Conservation (phyloP, 2,113 vertebrate species). For the Forbesichthys agassizii region DNA sequence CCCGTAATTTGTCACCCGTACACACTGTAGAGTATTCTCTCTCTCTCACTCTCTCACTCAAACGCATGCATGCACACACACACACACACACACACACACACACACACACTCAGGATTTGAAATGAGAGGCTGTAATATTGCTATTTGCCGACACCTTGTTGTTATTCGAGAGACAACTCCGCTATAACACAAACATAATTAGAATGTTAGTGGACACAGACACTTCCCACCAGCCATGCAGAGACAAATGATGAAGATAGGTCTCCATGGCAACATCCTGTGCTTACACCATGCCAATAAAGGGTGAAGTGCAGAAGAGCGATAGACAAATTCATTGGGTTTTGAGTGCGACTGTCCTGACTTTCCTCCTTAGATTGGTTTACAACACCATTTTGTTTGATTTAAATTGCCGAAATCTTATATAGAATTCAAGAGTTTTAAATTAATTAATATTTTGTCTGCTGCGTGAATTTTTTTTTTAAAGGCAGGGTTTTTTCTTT, state of each 20-base stretch:
- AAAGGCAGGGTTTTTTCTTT: too few relatives aligned
- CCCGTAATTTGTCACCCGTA: too few relatives aligned
- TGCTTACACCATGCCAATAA: conserved; percentile 50
- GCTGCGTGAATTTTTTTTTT: too few relatives aligned
- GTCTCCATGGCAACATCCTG: conserved; percentile 74
- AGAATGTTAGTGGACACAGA: conserved; percentile 56
- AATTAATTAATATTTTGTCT: too few relatives aligned
- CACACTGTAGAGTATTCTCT: too few relatives aligned
- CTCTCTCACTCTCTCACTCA: too few relatives aligned
- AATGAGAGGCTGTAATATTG: conserved; percentile 28
- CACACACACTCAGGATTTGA: neutral
- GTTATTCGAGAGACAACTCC: conserved; percentile 43
- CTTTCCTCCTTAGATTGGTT: conserved; percentile 17
- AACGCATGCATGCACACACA: neutral
- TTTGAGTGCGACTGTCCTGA: conserved; percentile 16
- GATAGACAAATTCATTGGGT: conserved; percentile 38
- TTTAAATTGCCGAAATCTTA: neutral
- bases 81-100: neutral
- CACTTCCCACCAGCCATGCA: conserved; percentile 66
- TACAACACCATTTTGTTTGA: neutral
- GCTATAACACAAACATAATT: conserved; percentile 64
- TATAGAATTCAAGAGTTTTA: neutral
- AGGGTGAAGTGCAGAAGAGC: conserved; percentile 42
- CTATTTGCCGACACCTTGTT: conserved; percentile 39
- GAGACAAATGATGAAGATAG: conserved; percentile 68